Evolutionary conservation across 1,140 invertebrate genomes (phyloP), one percentile per base, ranked within the genome.

Genomic region (Drosophila takahashii): DNA sequence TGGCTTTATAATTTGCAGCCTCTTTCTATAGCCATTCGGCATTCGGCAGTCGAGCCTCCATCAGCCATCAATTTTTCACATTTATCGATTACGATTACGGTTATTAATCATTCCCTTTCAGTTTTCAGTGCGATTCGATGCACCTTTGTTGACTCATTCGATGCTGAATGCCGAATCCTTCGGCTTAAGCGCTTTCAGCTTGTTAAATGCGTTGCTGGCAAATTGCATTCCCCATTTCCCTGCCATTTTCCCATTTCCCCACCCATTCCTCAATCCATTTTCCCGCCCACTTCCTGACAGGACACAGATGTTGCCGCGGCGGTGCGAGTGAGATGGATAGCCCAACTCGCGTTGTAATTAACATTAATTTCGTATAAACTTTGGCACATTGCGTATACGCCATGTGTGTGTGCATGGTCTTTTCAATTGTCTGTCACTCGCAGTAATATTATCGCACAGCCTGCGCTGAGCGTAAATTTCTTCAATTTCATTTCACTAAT

Each of bases 331-430:
- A 66, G 62, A 76, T 54, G 56, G 47, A 67, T 39, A 76, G 47
- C 44, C 50, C 41, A 22, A 70, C 50, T 73, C 52, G 72, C 72
- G 45, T 70, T 48, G 65, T 67, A 86, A 86, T 87, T 81, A 86
- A 87, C 74, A 81, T 86, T 61, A 86, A 81, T 78, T 72, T 81
- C 65, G 60, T 80, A 75, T 81, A 81, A 83, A 81, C 79, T 81
- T 76, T 66, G 59, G 65, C 65, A 79, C 50, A 83, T 70, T 79
- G 71, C 75, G 75, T 72, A 67, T 71, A 76, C 75, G 79, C 52
- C 36, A 22, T 29, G 37, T 61, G 34, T 52, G 48, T 69, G 53
- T 58, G 48, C 60, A 41, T 62, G 61, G 67, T 50, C 70, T 51
- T 75, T 74, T 66, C 73, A 75, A 75, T 75, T 76, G 53, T 75